A percentile compares a stretch with the other conserved stretches of the same genome.
These are phyloP conservation scores for Selene dorsalis DNA, from an alignment of 2,797 vertebrate species.

Conservation along the genomic window DNA sequence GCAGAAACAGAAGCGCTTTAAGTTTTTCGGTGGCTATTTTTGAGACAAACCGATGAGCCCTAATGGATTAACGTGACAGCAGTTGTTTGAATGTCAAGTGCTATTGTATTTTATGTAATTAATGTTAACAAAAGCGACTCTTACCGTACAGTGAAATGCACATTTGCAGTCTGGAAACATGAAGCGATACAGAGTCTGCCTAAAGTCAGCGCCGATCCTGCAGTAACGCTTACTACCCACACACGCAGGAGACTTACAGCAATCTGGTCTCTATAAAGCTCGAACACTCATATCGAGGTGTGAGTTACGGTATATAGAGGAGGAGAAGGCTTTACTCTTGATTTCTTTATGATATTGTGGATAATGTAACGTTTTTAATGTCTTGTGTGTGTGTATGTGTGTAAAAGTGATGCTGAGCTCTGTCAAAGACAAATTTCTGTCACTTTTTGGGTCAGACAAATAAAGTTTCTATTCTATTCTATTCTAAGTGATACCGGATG, in stretches of 20 bases:
- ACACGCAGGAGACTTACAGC: not conserved
- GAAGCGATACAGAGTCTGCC: slow-evolving; percentile 21
- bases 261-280: slow-evolving; percentile 19
- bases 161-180: slow-evolving; percentile 22
- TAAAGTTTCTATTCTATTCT: too few relatives aligned
- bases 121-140: slow-evolving; percentile 32
- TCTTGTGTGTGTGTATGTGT: too few relatives aligned
- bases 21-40: slow-evolving; percentile 44
- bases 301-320: not conserved
- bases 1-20: slow-evolving; percentile 56
- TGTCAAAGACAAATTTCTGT: too few relatives aligned
- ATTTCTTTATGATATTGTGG: not conserved
- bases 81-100: slow-evolving; percentile 35
- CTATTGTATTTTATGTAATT: slow-evolving; percentile 24
- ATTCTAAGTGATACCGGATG: not conserved
- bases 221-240: not conserved
- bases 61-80: slow-evolving; percentile 60
- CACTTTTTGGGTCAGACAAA: too few relatives aligned
- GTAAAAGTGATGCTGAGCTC: too few relatives aligned
- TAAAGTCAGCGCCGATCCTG: slow-evolving; percentile 15
- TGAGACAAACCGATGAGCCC: slow-evolving; percentile 55
- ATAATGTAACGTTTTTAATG: too few relatives aligned
- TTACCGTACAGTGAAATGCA: slow-evolving; percentile 6
- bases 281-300: slow-evolving; percentile 1
- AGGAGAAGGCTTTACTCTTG: not conserved